These are phyloP conservation scores for Alligator sinensis DNA, from an alignment of 2,113 vertebrate species.

Conservation along the genomic window DNA sequence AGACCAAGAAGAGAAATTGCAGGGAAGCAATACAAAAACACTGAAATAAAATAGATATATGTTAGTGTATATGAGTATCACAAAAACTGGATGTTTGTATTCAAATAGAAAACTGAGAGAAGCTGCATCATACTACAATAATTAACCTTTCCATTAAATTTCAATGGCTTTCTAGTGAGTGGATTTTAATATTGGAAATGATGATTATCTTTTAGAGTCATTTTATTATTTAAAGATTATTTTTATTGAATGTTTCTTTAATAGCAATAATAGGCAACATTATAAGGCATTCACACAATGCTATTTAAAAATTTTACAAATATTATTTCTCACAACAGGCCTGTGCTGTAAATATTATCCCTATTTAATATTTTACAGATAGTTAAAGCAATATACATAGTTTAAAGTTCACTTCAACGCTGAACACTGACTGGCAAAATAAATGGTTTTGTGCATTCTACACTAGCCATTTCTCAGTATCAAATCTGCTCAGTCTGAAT, in stretches of 20 bases:
- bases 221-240: not conserved
- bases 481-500: not conserved
- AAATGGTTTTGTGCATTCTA: not conserved
- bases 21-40: slow-evolving; percentile 94
- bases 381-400: not conserved
- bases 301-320: not conserved
- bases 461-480: not conserved
- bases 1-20: slow-evolving; percentile 94
- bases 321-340: not conserved
- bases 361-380: not conserved
- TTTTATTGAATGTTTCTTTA: not conserved
- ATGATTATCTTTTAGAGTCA: not conserved
- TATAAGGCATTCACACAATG: not conserved
- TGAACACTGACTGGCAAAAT: not conserved
- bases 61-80: not conserved
- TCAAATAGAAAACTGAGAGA: not conserved
- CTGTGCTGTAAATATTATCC: not conserved
- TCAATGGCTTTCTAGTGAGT: not conserved
- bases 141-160: not conserved
- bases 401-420: not conserved
- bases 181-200: not conserved
- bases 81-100: not conserved
- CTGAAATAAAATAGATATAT: slow-evolving; percentile 73
- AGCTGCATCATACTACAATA: not conserved
- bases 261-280: not conserved